Evolutionary conservation across 2,888 invertebrate genomes (phyloP).

Genomic region (Eurytoma adleriae): DNA sequence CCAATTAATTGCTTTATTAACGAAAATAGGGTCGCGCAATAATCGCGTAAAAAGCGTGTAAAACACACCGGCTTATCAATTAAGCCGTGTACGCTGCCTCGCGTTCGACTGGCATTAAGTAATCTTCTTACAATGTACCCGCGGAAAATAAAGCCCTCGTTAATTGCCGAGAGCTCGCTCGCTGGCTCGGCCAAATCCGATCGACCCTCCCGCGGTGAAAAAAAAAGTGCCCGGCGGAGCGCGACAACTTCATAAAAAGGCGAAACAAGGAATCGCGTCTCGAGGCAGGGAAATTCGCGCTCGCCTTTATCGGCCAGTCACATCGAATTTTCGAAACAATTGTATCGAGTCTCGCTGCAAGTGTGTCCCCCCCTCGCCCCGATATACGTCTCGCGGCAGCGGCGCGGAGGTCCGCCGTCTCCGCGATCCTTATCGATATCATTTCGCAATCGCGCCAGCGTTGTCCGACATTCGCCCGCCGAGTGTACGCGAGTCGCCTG

Average conservation of each 20-base stretch:
- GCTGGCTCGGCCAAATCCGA: no score
- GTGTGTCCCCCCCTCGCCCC: neutral
- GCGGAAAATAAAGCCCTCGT: slow-evolving; percentile 39
- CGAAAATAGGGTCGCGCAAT: slow-evolving; percentile 29
- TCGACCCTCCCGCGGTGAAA: no score
- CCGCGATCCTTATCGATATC: slow-evolving; percentile 43
- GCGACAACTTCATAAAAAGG: slow-evolving; percentile 55
- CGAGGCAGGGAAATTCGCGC: neutral
- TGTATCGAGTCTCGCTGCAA: slow-evolving; percentile 56
- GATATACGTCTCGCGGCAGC: no score
- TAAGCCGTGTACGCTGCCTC: slow-evolving; percentile 32
- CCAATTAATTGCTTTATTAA: slow-evolving; percentile 45
- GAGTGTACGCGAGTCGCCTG: slow-evolving; percentile 30
- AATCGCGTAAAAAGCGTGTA: neutral
- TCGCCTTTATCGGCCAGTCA: slow-evolving; percentile 21
- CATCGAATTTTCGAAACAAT: slow-evolving; percentile 58
- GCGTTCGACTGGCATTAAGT: slow-evolving; percentile 34
- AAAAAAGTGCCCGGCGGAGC: neutral
- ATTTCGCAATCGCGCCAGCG: slow-evolving; percentile 45
- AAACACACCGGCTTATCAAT: slow-evolving; percentile 40
- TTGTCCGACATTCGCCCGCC: slow-evolving; percentile 46
- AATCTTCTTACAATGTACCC: slow-evolving; percentile 46
- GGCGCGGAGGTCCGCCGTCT: neutral
- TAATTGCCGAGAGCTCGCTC: slow-evolving; percentile 41
- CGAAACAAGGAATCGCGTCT: slow-evolving; percentile 33